Base-by-base conservation (phyloP, 2,113 vertebrate genomes). In the Leptobrachium ailaonicum region DNA sequence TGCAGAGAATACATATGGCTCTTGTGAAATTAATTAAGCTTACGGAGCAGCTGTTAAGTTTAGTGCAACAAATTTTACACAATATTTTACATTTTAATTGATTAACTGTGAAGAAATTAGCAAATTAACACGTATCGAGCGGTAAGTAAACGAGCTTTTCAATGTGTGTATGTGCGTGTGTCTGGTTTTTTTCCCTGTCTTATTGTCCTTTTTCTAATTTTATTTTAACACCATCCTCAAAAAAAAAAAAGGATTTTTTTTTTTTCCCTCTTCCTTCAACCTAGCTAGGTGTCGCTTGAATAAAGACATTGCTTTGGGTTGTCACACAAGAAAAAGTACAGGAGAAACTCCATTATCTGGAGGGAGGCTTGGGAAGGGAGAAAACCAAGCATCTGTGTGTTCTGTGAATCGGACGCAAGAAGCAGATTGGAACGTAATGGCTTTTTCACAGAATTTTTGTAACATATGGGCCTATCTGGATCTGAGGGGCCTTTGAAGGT, bases 51-150 rank as follows among this genome's bases (percentile, higher is more conserved):
- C 93, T 93, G 92, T 93, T 93, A 93, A 92, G 93, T 92, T 93
- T 89, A 87, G 84, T 87, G 89, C 91, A 93, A 91, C 93, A 93
- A 93, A 95, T 96, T 94, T 95, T 93, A 94, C 94, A 90, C 82
- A 91, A 91, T 92, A 92, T 93, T 94, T 93, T 93, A 91, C 90
- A 92, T 94, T 94, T 93, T 92, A 94, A 93, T 90, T 92, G 94
- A 95, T 95, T 95, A 94, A 92, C 95, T 96, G 95, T 90, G 94
- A 96, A 95, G 90, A 95, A 95, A 96, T 96, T 96, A 94, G 91
- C 95, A 94, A 96, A 96, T 98, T 98, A 97, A 92, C 96, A 96
- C 96, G 92, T 95, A 94, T 95, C 94, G 90, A 90, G 92, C 91
- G 88, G 89, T 93, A 93, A 95, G 94, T 87, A 89, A 89, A 92